A percentile compares a stretch with the other conserved stretches of the same genome.
Conservation (phyloP, 2,888 invertebrate species). For the Sminthurinus aureus region DNA sequence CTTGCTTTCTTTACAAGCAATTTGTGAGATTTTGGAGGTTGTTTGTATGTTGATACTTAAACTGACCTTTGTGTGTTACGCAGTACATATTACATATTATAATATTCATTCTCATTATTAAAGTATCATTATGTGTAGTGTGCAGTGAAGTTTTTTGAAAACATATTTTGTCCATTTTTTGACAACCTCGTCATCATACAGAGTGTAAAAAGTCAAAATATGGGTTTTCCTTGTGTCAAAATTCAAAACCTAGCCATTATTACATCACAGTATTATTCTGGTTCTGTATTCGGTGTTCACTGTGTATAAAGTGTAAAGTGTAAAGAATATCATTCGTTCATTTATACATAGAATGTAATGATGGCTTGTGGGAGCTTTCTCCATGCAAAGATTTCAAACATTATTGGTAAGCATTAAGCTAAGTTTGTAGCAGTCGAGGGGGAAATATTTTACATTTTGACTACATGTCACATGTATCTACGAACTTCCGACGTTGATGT, state of each 20-base stretch:
- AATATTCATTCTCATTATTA: too few species aligned
- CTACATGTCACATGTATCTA: too few species aligned
- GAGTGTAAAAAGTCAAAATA: neutral
- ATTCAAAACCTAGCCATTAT: neutral
- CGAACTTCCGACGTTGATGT: too few species aligned
- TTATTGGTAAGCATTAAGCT: neutral
- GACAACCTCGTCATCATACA: neutral
- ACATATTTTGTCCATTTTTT: too few species aligned
- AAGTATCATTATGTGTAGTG: neutral
- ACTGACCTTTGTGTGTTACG: too few species aligned
- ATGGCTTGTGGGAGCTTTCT: slow-evolving; percentile 4
- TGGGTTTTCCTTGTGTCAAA: neutral
- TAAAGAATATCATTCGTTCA: neutral
- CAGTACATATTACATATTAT: too few species aligned
- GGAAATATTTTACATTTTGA: too few species aligned
- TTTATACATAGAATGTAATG: neutral
- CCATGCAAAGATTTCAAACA: neutral
- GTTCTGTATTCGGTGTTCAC: neutral
- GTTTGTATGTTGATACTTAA: neutral
- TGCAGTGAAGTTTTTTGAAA: neutral
- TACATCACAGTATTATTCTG: too few species aligned
- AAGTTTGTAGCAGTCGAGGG: too few species aligned
- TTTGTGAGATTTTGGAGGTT: neutral
- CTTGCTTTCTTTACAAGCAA: neutral
- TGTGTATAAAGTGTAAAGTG: neutral